These are phyloP conservation scores for Catocala fraxini DNA, from an alignment of 2,888 invertebrate genomes.

Conservation along the genomic window DNA sequence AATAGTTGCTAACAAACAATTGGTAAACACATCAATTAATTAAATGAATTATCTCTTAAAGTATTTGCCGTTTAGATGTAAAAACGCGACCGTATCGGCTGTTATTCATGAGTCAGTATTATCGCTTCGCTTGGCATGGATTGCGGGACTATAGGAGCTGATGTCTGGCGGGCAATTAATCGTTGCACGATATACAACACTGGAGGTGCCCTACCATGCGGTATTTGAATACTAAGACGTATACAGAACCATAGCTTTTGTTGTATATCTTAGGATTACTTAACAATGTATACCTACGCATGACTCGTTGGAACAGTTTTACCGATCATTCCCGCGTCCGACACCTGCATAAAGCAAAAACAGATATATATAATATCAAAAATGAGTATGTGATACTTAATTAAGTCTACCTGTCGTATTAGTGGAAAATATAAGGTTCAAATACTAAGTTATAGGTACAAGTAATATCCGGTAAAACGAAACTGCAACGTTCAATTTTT, in stretches of 20 bases:
- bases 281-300: slow-evolving; percentile 13
- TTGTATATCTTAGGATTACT: slow-evolving; percentile 33
- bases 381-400: too few relatives aligned
- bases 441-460: slow-evolving; percentile 42
- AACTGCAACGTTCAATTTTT: slow-evolving; percentile 65
- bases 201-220: slow-evolving; percentile 66
- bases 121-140: slow-evolving; percentile 68
- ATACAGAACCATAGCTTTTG: slow-evolving; percentile 39
- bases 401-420: too few relatives aligned
- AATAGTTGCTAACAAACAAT: too few relatives aligned
- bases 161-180: slow-evolving; percentile 79
- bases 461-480: slow-evolving; percentile 45
- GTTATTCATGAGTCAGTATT: slow-evolving; percentile 47
- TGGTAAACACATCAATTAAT: too few relatives aligned
- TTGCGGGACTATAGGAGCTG: slow-evolving; percentile 55
- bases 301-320: too few relatives aligned
- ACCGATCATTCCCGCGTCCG: too few relatives aligned
- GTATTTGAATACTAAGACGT: slow-evolving; percentile 63
- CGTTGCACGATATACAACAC: slow-evolving; percentile 78
- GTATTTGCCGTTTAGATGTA: slow-evolving; percentile 35
- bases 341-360: too few relatives aligned
- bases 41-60: too few relatives aligned
- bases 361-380: too few relatives aligned
- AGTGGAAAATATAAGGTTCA: slow-evolving; percentile 15
- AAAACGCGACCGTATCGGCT: slow-evolving; percentile 37